Base-by-base conservation (phyloP, 2,888 invertebrate species). In the Eilema depressum region DNA sequence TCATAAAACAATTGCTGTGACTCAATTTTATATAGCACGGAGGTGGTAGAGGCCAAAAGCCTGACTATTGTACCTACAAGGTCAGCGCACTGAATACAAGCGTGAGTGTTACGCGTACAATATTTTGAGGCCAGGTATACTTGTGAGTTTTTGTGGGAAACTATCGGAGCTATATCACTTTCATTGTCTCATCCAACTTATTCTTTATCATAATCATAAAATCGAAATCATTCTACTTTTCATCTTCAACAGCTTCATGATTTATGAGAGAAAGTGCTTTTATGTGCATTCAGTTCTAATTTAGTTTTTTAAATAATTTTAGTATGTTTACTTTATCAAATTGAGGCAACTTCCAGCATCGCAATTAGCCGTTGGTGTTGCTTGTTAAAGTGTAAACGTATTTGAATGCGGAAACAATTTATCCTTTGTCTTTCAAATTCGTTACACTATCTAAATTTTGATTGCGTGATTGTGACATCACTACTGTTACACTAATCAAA, bases 1-100 rank as follows among this genome's bases (percentile, higher is more conserved):
- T 75, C 68, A 74, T 61, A 61, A 80, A 79, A 80, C 76, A 78
- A 79, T 76, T 69, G 70, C 68, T 66, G 76, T 81, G 82, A 82
- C 81, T 83, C 80, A 81, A 79, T 75, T 84, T 79, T 75, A 78
- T 78, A 83, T 79, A 83, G 83, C 75, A 79, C 74, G 71, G 79
- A 78, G 78, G 76, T 80, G 69, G 78, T 83, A 71, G 78, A 82
- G 83, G 86, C 85, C 83, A 83, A 82, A 83, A 82, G 79, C 80
- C 79, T 70, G 77, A 83, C 91, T 85, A 92, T 93, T 92, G 93
- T 92, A 83, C 71, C 81, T 81, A 84, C 93, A 94, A 94, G 93
- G 93, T 94, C 93, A 92, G 90, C 88, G 91, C 81, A 90, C 92
- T 84, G 78, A 73, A 81, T 79, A 83, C 82, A 82, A 82, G 83